Evolutionary conservation across 2,797 vertebrate species (phyloP).

Genomic region (Urosaurus nigricauda): DNA sequence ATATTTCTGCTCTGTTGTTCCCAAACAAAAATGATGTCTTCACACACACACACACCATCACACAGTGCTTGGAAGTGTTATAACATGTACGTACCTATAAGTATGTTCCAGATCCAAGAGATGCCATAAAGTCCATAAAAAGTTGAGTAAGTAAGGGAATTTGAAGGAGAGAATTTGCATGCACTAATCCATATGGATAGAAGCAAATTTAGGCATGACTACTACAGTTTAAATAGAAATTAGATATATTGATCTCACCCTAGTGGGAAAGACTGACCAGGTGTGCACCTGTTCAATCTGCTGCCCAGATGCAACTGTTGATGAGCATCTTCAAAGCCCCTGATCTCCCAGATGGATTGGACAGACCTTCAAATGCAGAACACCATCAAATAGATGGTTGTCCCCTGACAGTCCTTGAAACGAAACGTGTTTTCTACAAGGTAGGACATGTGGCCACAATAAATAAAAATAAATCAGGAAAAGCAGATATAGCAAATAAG

Average conservation of each 20-base stretch:
- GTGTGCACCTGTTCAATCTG: no score
- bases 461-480: not conserved
- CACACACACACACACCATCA: not conserved
- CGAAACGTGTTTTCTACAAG: not conserved
- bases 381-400: not conserved
- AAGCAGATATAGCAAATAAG: not conserved
- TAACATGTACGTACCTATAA: not conserved
- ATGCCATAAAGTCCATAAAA: not conserved
- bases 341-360: not conserved
- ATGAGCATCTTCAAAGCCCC: not conserved
- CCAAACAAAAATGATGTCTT: not conserved
- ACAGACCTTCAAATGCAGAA: not conserved
- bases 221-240: not conserved
- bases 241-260: not conserved
- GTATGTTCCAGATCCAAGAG: not conserved
- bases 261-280: not conserved
- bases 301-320: not conserved
- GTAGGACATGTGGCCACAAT: not conserved
- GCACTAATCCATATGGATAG: not conserved
- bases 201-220: not conserved
- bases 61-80: not conserved
- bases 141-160: not conserved
- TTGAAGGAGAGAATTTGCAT: not conserved
- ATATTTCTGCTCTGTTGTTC: not conserved
- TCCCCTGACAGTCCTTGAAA: not conserved